Evolutionary conservation across 2,888 invertebrate species (phyloP).

Genomic region (Ormyrus nitidulus): DNA sequence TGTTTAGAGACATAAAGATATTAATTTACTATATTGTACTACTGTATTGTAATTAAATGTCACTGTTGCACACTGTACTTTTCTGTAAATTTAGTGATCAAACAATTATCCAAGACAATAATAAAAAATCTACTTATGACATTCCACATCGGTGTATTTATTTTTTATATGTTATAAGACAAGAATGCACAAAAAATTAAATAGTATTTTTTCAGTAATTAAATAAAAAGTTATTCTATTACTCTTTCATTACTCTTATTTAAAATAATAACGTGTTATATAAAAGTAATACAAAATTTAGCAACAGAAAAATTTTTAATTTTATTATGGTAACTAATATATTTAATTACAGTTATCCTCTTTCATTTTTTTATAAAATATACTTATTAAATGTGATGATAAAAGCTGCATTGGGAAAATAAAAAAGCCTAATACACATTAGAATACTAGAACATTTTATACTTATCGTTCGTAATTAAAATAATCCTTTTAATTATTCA

Average conservation of each 20-base stretch:
- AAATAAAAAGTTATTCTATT: not conserved
- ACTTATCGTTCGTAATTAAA: too few species aligned
- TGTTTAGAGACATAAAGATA: constrained; percentile 10
- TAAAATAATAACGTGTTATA: not conserved
- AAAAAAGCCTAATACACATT: too few species aligned
- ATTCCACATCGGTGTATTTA: constrained; percentile 8
- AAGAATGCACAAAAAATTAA: too few species aligned
- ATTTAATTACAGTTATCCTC: too few species aligned
- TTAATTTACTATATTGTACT: constrained; percentile 12
- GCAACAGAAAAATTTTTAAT: not conserved
- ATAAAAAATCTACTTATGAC: constrained; percentile 42
- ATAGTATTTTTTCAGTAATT: not conserved
- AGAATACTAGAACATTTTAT: too few species aligned
- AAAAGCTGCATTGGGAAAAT: too few species aligned
- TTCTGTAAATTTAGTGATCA: constrained; percentile 30
- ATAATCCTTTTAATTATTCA: too few species aligned
- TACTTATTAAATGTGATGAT: too few species aligned
- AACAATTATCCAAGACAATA: constrained; percentile 33
- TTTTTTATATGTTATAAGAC: not conserved
- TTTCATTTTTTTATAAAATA: too few species aligned
- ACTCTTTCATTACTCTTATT: not conserved
- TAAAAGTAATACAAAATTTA: not conserved
- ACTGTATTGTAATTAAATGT: not conserved
- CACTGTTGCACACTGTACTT: constrained; percentile 5
- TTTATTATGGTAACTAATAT: too few species aligned